Base-by-base conservation (phyloP, 2,888 invertebrate species). In the Cordilura impudica region DNA sequence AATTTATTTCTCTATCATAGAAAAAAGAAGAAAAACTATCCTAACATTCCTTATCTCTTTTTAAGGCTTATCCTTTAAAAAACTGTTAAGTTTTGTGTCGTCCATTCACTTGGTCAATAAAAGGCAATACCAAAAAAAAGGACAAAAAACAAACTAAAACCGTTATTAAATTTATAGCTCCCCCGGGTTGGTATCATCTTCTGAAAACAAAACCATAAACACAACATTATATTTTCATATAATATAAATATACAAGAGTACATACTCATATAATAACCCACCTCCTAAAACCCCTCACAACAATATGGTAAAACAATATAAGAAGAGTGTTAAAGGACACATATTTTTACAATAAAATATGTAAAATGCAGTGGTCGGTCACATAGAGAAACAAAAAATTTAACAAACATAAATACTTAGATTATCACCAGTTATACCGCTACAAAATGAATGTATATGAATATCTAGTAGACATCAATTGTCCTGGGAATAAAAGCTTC, bases 101-200 rank as follows among this genome's bases (percentile, higher is more conserved):
- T 39, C 43, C 43, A 10, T 21, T 61, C n/a, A 39, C 43, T 31
- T 60, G 47, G 56, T 10, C 49, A 51, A 14, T n/a, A n/a, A 16
- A n/a, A n/a, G n/a, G n/a, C n/a, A n/a, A 10, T 5, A 31, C 8
- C 18, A 4, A 56, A 54, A 67, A 31, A 67, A 71, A 63, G 26
- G 54, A 47, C 67, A 35, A 29, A 39, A 12, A 51, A 6, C 7
- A 3, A 10, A 19, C 14, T 54, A 54, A 56, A 21, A 39, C 35
- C 19, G 31, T 51, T 51, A 87, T 87, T 85, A 87, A 87, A 89
- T 89, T 89, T 89, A 89, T 89, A 87, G 89, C 86, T 88, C 89
- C 88, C 89, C 81, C 82, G 88, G 87, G 89, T 60, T 65, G 8
- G 65, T 61, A 74, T 66, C 65, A 72, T 85, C 63, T 65, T 67